Conservation (phyloP, 2,113 vertebrate species). For the Madoqua kirkii region DNA sequence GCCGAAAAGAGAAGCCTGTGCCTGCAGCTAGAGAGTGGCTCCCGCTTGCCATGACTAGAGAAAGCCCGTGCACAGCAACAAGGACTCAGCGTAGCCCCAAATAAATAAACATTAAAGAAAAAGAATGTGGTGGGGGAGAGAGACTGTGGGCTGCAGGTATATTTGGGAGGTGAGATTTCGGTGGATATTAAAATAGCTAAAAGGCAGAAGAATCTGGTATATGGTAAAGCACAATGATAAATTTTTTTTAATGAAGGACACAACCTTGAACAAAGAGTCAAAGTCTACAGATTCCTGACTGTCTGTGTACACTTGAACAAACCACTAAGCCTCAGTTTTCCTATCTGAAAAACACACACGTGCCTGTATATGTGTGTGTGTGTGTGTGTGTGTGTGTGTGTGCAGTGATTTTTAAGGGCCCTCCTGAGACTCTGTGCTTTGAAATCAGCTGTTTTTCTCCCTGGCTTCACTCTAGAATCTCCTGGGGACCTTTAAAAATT, state of each 20-base stretch:
- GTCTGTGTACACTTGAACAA: background rate
- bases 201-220: background rate
- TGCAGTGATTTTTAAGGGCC: background rate
- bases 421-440: background rate
- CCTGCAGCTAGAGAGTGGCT: background rate
- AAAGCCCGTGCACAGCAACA: rapidly evolving
- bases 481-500: background rate
- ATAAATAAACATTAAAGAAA: background rate
- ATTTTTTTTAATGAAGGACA: background rate
- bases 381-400: background rate
- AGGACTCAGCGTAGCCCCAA: background rate
- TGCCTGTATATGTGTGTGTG: background rate
- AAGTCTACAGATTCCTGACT: background rate
- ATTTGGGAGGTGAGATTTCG: background rate
- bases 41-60: background rate
- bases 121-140: background rate
- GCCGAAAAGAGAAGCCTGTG: background rate
- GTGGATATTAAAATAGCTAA: rapidly evolving
- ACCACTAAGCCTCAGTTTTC: background rate
- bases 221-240: background rate
- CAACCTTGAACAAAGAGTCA: background rate
- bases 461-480: background rate
- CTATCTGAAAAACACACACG: background rate
- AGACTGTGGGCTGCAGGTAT: background rate
- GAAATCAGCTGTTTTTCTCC: background rate